Evolutionary conservation across 2,797 vertebrate species (phyloP).

Genomic region (Alcedo quadribrachys): DNA sequence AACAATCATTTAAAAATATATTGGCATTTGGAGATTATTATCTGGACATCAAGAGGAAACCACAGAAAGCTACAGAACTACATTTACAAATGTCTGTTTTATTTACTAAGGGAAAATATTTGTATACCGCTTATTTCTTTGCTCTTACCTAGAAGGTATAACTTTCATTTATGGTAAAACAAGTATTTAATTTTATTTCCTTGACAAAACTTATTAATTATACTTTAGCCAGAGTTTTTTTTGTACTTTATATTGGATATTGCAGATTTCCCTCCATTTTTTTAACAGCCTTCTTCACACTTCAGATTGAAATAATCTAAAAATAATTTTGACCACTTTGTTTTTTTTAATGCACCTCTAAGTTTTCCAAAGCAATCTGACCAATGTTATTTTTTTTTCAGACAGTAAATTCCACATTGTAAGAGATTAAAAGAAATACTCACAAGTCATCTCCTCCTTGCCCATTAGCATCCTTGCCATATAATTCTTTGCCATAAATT

Average conservation of each 20-base stretch:
- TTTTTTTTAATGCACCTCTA: neutral
- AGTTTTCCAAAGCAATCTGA: neutral
- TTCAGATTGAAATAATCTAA: neutral
- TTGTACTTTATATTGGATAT: neutral
- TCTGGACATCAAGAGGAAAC: neutral
- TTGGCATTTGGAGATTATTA: neutral
- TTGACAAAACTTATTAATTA: neutral
- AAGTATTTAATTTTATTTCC: neutral
- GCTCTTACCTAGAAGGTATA: neutral
- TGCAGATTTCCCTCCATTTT: neutral
- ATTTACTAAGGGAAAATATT: neutral
- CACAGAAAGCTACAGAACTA: neutral
- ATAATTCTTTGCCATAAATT: conserved; percentile 82
- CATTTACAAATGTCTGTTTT: neutral
- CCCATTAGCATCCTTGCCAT: conserved; percentile 70
- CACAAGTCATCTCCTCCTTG: conserved; percentile 87
- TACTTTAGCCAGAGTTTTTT: neutral
- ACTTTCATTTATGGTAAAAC: neutral
- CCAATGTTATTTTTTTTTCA: neutral
- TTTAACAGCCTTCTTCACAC: neutral
- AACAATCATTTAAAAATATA: neutral
- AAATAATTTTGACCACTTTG: neutral
- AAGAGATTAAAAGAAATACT: conserved; percentile 73
- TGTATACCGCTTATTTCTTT: neutral
- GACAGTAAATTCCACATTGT: neutral